Percentiles rank a stretch among this genome's conserved stretches.
phyloP scores from a whole-genome alignment of 2,888 invertebrate species.

The Polymixis lichenea region DNA sequence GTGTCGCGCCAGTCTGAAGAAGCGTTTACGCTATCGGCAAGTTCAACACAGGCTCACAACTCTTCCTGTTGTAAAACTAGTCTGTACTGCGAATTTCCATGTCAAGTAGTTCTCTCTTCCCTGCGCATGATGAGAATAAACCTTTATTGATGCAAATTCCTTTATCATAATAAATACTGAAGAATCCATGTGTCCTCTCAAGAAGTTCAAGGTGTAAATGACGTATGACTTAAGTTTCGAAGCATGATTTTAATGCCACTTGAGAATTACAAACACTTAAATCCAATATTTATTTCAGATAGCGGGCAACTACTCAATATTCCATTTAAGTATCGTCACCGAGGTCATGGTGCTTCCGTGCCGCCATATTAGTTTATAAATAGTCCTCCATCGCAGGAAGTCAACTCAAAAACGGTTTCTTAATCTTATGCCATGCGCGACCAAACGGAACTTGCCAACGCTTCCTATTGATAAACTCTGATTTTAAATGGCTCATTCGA shows the following conservation, averaged over 20 bases:
- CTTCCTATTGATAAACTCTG: constrained; percentile 78
- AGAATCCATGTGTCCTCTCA: constrained; percentile 3
- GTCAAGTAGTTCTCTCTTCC: too few species aligned
- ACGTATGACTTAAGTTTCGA: constrained; percentile 14
- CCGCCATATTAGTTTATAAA: constrained; percentile 83
- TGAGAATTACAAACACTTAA: constrained; percentile 30
- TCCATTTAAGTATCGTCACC: constrained; percentile 70
- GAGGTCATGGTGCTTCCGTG: constrained; percentile 82
- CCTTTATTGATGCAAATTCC: neutral
- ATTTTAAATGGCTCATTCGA: constrained; percentile 65
- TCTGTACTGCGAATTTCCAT: too few species aligned
- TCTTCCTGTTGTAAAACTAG: too few species aligned
- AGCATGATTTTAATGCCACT: constrained; percentile 18
- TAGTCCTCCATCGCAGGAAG: constrained; percentile 80
- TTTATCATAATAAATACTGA: neutral
- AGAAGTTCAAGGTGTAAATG: constrained; percentile 34
- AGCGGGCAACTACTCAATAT: constrained; percentile 60
- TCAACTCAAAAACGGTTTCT: constrained; percentile 79
- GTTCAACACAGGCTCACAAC: too few species aligned
- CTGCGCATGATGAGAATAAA: too few species aligned
- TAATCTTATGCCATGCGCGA: constrained; percentile 83
- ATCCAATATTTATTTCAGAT: constrained; percentile 54
- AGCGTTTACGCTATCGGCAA: too few species aligned
- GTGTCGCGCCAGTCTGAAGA: too few species aligned
- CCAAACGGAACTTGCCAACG: constrained; percentile 77